Evolutionary conservation across 2,888 invertebrate genomes (phyloP), one percentile per base, ranked within the genome.

Genomic region (Osmoderma eremita): DNA sequence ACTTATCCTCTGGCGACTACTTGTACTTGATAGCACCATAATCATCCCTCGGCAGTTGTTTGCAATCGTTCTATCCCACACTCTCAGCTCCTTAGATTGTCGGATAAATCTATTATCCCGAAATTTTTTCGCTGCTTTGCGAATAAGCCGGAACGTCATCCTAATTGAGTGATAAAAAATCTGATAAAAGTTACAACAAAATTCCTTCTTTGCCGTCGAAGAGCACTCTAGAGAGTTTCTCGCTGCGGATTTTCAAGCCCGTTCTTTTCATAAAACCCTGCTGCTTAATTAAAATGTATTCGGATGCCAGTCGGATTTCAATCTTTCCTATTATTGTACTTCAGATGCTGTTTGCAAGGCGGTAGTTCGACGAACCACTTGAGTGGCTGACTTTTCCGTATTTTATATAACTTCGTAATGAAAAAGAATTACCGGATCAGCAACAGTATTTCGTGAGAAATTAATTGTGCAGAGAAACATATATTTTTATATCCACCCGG

Each of bases 261-360:
- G 54, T 12, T 39, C 39, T 13, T 39, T 54, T 54, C 20, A 54
- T 54, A 41, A 54, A 54, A 54, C 3, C 39, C 50, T 10, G 45
- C 24, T 24, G n/a, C 39, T 39, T 54, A 54, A 54, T 54, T 54
- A 54, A 54, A 54, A 54, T 54, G 39, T 54, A 54, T 54, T 54
- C 54, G 54, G 39, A 54, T 54, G 20, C 18, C 38, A 54, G 54
- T 54, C 18, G 20, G 54, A 54, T 39, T 54, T 38, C 54, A 39
- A 54, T 54, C 54, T 54, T 39, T 54, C 39, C 39, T 20, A 20
- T 54, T 54, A 20, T 54, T 39, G 39, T 20, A 54, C 17, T 51
- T 36, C 30, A 15, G 30, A 30, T 51, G 24, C 30, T 51, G 13
- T 36, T 51, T 51, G 51, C 15, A 51, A 51, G 24, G 30, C 30